Conservation (phyloP, 2,888 invertebrate genomes). For the Drosophila anomelani region DNA sequence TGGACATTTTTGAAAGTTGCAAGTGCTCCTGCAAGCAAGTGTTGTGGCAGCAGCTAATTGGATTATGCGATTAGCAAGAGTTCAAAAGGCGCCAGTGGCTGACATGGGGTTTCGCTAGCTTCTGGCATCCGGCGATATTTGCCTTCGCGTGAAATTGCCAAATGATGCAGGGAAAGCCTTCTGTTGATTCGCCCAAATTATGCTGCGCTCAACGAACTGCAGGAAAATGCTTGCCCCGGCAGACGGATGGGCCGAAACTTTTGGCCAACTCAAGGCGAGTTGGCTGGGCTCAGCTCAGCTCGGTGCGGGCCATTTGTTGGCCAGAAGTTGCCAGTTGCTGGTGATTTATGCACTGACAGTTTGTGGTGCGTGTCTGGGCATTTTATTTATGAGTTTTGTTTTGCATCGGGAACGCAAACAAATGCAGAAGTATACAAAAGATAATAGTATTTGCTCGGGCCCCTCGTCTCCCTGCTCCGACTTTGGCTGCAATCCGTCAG, state of each 20-base stretch:
- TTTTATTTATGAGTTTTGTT: constrained; percentile 68
- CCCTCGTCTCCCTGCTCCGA: neutral
- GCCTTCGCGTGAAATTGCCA: constrained; percentile 54
- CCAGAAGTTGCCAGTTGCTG: constrained; percentile 52
- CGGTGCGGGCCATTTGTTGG: constrained; percentile 43
- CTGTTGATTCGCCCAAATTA: constrained; percentile 56
- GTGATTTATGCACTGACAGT: constrained; percentile 71
- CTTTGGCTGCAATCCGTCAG: constrained; percentile 30
- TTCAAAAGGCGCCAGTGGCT: neutral
- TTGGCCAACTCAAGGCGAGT: constrained; percentile 19
- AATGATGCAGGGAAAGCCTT: constrained; percentile 69
- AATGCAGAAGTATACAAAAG: constrained; percentile 42
- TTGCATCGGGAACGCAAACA: constrained; percentile 28
- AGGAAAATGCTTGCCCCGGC: constrained; percentile 31
- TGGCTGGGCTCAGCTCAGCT: neutral
- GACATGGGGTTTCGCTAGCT: constrained; percentile 3
- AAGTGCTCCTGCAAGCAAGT: constrained; percentile 3
- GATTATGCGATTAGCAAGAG: constrained; percentile 63
- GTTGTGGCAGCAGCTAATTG: constrained; percentile 55
- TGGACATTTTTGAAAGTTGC: constrained; percentile 22
- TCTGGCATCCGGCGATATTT: constrained; percentile 27
- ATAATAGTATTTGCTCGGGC: constrained; percentile 34
- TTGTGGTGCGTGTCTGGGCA: constrained; percentile 62
- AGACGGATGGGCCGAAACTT: constrained; percentile 35
- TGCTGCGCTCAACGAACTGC: constrained; percentile 65